Percentiles rank a stretch among this genome's conserved stretches.
Conservation (phyloP, 2,113 vertebrate genomes). For the Narcine bancroftii region DNA sequence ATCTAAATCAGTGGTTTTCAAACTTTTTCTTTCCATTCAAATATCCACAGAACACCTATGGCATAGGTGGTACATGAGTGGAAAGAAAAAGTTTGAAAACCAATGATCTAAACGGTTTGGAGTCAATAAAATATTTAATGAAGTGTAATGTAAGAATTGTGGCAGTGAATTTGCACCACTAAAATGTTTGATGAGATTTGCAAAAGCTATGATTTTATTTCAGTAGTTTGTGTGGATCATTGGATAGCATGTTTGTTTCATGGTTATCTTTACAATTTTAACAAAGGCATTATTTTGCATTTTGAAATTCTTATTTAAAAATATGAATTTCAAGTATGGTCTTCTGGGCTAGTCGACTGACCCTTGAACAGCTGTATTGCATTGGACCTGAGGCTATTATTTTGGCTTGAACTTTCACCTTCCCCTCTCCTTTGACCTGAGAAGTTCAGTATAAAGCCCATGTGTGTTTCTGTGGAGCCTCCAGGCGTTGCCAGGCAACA, state of each 20-base stretch:
- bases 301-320: not conserved
- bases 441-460: conserved; percentile 2
- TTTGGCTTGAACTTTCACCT: conserved; percentile 30
- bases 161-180: not conserved
- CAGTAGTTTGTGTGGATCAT: not conserved
- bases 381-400: not conserved
- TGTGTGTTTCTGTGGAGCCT: conserved; percentile 28
- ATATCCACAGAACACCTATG: too few relatives aligned
- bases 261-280: too few relatives aligned
- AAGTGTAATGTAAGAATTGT: not conserved
- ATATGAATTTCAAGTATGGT: not conserved
- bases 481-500: conserved; percentile 14
- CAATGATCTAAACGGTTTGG: not conserved
- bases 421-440: conserved; percentile 2
- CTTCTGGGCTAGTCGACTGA: not conserved
- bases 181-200: too few relatives aligned
- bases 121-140: not conserved
- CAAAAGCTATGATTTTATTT: not conserved
- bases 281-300: too few relatives aligned
- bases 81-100: too few relatives aligned
- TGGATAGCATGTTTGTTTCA: not conserved
- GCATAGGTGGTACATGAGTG: too few relatives aligned
- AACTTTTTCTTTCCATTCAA: too few relatives aligned
- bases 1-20: too few relatives aligned
- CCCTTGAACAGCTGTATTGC: not conserved